Conservation (phyloP, 1,140 invertebrate species). For the Acromyrmex heyeri region DNA sequence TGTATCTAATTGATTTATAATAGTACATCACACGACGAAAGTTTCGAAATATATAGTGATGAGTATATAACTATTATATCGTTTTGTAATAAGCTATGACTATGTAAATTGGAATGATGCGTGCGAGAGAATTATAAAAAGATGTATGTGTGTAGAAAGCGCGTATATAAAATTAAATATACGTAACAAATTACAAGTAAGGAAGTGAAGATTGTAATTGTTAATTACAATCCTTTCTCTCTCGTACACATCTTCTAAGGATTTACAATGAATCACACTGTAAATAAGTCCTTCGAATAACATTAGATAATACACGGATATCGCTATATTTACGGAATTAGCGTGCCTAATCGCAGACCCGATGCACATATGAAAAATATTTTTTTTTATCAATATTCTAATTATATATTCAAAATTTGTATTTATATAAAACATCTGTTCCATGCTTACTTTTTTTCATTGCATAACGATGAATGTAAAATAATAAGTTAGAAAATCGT, state of each 20-base stretch:
- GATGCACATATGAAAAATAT: background rate
- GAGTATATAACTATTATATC: slow-evolving; percentile 27
- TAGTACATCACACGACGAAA: slow-evolving; percentile 21
- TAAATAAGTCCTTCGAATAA: slow-evolving; percentile 57
- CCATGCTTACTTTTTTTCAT: background rate
- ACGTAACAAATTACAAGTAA: background rate
- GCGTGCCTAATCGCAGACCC: slow-evolving; percentile 65
- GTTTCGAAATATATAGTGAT: slow-evolving; percentile 41
- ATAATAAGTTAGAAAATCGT: background rate
- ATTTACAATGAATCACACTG: slow-evolving; percentile 48
- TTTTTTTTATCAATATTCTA: background rate
- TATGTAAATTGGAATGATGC: slow-evolving; percentile 46
- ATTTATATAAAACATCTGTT: background rate
- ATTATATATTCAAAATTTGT: slow-evolving; percentile 9
- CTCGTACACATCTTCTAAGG: slow-evolving; percentile 54
- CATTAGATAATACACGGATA: slow-evolving; percentile 56
- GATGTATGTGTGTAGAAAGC: background rate
- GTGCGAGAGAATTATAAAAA: slow-evolving; percentile 46
- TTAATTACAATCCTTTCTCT: slow-evolving; percentile 10
- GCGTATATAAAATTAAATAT: slow-evolving; percentile 23
- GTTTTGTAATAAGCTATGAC: slow-evolving; percentile 49
- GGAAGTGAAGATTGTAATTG: slow-evolving; percentile 27
- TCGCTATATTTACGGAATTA: slow-evolving; percentile 55
- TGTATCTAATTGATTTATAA: slow-evolving; percentile 36
- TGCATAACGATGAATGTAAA: background rate